These are phyloP conservation scores for Struthio camelus DNA, from an alignment of 2,113 vertebrate species.

Conservation along the genomic window DNA sequence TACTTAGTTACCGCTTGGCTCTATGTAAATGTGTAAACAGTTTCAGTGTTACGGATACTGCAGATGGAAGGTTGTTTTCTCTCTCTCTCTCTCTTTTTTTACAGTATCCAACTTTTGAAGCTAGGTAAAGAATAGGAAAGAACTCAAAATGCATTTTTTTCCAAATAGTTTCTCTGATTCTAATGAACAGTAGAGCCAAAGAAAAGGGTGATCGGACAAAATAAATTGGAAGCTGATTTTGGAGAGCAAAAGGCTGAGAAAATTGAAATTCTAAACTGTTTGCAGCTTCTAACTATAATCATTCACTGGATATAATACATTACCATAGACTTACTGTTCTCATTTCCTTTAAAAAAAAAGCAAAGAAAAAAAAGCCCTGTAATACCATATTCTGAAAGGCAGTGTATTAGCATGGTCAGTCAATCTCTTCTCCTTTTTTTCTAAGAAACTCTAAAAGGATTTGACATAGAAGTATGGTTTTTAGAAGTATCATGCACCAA, in stretches of 20 bases:
- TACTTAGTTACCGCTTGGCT: not conserved
- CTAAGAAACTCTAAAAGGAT: not conserved
- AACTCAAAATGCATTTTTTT: not conserved
- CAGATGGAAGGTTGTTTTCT: not conserved
- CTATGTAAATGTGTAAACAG: not conserved
- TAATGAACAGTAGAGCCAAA: conserved; percentile 19
- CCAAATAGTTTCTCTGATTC: not conserved
- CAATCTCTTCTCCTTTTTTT: not conserved
- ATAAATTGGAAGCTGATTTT: conserved; percentile 61
- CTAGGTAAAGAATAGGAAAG: not conserved
- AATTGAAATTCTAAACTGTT: conserved; percentile 44
- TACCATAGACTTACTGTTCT: conserved; percentile 27
- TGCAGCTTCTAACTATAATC: conserved; percentile 39
- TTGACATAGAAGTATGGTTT: not conserved
- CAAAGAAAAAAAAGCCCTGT: not conserved
- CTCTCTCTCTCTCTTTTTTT: not conserved
- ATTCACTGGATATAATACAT: conserved; percentile 29
- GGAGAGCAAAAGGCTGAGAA: conserved; percentile 45
- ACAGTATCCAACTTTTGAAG: not conserved
- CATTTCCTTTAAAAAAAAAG: conserved; percentile 13
- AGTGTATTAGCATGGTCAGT: not conserved
- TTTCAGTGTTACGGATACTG: not conserved
- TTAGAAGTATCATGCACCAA: not conserved
- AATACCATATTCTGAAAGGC: not conserved
- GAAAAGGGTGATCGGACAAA: conserved; percentile 46